Evolutionary conservation across 1,140 invertebrate genomes (phyloP), one percentile per base, ranked within the genome.

Genomic region (Panulirus ornatus): DNA sequence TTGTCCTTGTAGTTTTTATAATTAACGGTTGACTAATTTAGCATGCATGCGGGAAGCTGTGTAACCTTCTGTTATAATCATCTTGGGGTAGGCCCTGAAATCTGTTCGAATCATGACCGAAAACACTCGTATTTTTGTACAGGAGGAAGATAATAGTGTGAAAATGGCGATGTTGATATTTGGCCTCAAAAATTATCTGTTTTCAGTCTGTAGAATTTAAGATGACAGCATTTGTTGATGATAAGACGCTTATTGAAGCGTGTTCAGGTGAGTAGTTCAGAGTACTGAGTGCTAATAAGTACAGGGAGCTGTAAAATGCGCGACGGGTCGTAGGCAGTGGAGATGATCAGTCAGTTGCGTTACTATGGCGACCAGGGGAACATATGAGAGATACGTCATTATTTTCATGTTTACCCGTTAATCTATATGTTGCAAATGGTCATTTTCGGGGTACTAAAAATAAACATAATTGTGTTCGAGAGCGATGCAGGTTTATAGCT

Each of bases 121-220:
- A 30, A 66, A 66, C 58, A 6, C 5, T 66, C 11, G n/a, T 66
- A 30, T 30, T 66, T 66, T 1, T 27, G 1, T 30, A 66, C 27
- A 22, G 58, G 30, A 30, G 30, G 58, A 6, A 27, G 58, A 66
- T 66, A 66, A 66, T 66, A 66, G n/a, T 3, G 58, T 19, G 58
- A 66, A 66, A 66, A 66, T 66, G 58, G 58, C 58, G 58, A 27
- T 66, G 58, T 66, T 66, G 51, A 66, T 66, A 66, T 66, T 66
- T 66, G n/a, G 30, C 22, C 22, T 30, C 14, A 27, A 19, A 27
- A 66, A 8, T 66, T 66, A 66, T 27, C 22, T 3, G 5, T 27
- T 0, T 0, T 30, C n/a, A 11, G 58, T 66, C n/a, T 6, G 30
- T 66, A 27, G 19, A 66, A 27, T 6, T 27, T 27, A 66, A 66